A percentile compares a stretch with the other conserved stretches of the same genome.
phyloP scores from a whole-genome alignment of 2,888 invertebrate genomes.

The Lissonota sp. region DNA sequence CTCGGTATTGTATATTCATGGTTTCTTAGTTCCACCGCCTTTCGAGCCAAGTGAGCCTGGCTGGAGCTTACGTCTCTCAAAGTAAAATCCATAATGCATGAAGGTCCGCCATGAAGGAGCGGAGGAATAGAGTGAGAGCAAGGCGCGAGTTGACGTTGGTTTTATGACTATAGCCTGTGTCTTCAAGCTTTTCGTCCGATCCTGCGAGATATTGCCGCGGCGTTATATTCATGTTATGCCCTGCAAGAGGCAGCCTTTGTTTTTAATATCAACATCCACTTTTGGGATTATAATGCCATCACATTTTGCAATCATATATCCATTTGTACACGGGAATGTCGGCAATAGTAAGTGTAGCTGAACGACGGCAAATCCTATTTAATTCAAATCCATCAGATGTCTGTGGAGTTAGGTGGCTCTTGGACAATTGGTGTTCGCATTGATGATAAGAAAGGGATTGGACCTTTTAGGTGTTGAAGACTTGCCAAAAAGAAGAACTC shows the following conservation, averaged over 20 bases:
- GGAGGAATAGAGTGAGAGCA: conserved; percentile 38
- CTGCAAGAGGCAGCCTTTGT: conserved; percentile 80
- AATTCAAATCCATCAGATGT: too few relatives aligned
- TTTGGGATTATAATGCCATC: conserved; percentile 58
- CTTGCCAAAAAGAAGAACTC: too few relatives aligned
- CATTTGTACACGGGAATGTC: conserved; percentile 32
- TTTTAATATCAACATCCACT: conserved; percentile 78
- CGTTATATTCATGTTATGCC: conserved; percentile 83
- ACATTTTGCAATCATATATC: conserved; percentile 51
- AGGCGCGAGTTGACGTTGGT: conserved; percentile 52
- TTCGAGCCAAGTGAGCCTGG: conserved; percentile 66
- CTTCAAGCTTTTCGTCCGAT: conserved; percentile 69
- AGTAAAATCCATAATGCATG: conserved; percentile 84
- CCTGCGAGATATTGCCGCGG: conserved; percentile 81
- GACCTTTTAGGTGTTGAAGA: too few relatives aligned
- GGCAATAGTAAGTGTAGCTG: not conserved
- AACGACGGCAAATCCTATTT: not conserved
- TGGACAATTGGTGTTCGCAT: too few relatives aligned
- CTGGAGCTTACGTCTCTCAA: conserved; percentile 73
- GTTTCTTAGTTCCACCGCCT: conserved; percentile 80
- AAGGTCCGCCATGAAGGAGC: conserved; percentile 74
- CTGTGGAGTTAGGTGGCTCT: too few relatives aligned
- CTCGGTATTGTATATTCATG: conserved; percentile 83
- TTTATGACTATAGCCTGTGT: conserved; percentile 64
- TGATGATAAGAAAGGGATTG: too few relatives aligned